These are phyloP conservation scores for Cyprinella venusta DNA, from an alignment of 2,797 vertebrate genomes.

Conservation along the genomic window DNA sequence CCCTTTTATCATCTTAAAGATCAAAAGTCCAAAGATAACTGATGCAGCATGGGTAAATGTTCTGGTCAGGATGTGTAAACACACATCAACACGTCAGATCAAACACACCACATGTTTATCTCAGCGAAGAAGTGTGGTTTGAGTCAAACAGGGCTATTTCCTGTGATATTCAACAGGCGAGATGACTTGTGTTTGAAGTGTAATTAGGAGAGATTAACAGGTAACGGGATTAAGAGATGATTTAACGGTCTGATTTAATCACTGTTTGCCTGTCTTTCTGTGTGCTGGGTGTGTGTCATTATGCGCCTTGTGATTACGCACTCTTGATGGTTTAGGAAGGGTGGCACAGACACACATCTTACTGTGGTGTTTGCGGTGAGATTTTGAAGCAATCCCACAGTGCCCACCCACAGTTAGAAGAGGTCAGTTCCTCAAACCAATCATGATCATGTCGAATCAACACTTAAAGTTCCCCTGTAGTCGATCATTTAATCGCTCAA, in stretches of 20 bases:
- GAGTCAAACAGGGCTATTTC: background rate
- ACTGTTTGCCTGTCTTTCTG: background rate
- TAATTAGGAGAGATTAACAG: conserved; percentile 11
- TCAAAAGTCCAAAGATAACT: background rate
- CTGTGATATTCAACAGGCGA: background rate
- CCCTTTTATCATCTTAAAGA: conserved; percentile 1
- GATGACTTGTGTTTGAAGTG: background rate
- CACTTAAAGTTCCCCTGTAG: too few species aligned
- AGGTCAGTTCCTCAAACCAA: conserved; percentile 26
- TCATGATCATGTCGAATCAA: background rate
- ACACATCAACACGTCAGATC: conserved; percentile 14
- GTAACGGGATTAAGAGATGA: background rate
- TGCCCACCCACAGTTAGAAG: background rate
- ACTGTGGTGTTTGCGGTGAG: conserved; percentile 10
- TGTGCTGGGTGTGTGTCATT: background rate
- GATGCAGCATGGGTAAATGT: conserved; percentile 9
- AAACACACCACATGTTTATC: conserved; percentile 19
- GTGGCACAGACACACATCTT: background rate
- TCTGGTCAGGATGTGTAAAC: conserved; percentile 16
- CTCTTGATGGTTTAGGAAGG: background rate
- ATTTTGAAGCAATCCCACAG: background rate
- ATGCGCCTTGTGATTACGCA: conserved; percentile 9
- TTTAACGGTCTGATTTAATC: background rate
- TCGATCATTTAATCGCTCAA: too few species aligned
- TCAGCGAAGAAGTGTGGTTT: background rate